These are phyloP conservation scores for Scartelaos histophorus DNA, from an alignment of 2,113 vertebrate genomes.

Conservation along the genomic window DNA sequence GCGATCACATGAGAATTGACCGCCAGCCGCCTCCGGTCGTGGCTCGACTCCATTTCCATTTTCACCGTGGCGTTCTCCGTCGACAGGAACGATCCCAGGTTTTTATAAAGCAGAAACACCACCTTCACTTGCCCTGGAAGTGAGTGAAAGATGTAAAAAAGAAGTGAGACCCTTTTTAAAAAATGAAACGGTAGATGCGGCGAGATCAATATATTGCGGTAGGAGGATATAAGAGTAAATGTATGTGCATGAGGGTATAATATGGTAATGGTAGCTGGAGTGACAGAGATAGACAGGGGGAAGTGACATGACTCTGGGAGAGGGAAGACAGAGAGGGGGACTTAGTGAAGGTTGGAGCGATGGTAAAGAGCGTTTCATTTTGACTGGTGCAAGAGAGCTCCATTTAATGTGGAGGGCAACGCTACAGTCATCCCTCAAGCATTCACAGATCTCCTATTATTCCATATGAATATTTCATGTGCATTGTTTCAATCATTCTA, in stretches of 20 bases:
- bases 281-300: constrained; percentile 56
- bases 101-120: constrained; percentile 91
- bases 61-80: constrained; percentile 91
- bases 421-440: constrained; percentile 79
- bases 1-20: constrained; percentile 92
- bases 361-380: constrained; percentile 79
- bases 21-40: constrained; percentile 75
- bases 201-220: constrained; percentile 15
- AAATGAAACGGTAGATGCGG: constrained; percentile 25
- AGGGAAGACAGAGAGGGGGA: constrained; percentile 64
- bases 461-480: constrained; percentile 82
- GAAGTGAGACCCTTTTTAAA: constrained; percentile 9
- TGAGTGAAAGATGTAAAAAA: constrained; percentile 16
- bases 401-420: constrained; percentile 78
- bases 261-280: constrained; percentile 53
- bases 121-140: constrained; percentile 89
- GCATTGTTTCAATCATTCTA: constrained; percentile 83
- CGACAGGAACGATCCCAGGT: constrained; percentile 88
- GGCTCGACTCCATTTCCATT: constrained; percentile 79
- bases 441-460: constrained; percentile 78
- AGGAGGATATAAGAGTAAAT: constrained; percentile 37
- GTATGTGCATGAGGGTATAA: constrained; percentile 40
- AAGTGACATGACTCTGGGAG: constrained; percentile 59
- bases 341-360: constrained; percentile 78
- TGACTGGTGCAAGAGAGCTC: constrained; percentile 70